Conservation (phyloP, 2,888 invertebrate species). For the Galerucella pusilla region DNA sequence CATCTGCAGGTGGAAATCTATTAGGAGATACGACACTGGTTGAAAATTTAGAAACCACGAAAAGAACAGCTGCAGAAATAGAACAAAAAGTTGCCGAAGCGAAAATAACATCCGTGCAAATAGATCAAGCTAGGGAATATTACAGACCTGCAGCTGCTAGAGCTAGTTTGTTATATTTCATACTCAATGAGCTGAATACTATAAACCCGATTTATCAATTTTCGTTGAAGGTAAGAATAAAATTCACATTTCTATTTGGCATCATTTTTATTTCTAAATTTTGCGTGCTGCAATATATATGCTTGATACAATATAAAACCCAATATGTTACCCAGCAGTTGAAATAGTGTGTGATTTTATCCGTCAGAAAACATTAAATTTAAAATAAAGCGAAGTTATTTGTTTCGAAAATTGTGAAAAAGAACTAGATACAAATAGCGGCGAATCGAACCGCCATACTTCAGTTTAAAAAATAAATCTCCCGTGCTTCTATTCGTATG, state of each 20-base stretch:
- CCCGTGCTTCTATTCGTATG: no score
- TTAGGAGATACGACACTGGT: conserved; percentile 94
- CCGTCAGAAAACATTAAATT: no score
- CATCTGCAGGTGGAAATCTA: conserved; percentile 93
- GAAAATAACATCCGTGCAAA: conserved; percentile 89
- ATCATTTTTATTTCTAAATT: neutral
- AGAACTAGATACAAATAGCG: no score
- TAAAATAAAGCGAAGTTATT: no score
- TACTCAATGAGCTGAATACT: conserved; percentile 93
- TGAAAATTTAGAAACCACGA: conserved; percentile 96
- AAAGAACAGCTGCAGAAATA: conserved; percentile 95
- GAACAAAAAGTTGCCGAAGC: conserved; percentile 94
- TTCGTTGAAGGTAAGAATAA: conserved; percentile 81
- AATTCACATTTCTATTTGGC: neutral
- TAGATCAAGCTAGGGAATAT: conserved; percentile 92
- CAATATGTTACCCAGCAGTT: no score
- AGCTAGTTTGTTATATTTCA: conserved; percentile 94
- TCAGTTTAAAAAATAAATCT: no score
- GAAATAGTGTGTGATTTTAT: no score
- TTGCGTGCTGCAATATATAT: neutral
- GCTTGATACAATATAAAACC: neutral
- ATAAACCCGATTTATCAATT: conserved; percentile 98
- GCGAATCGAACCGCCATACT: no score
- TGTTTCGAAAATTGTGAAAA: no score
- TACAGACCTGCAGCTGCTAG: conserved; percentile 89